Evolutionary conservation across 2,113 vertebrate species (phyloP).

Genomic region (Carollia perspicillata): DNA sequence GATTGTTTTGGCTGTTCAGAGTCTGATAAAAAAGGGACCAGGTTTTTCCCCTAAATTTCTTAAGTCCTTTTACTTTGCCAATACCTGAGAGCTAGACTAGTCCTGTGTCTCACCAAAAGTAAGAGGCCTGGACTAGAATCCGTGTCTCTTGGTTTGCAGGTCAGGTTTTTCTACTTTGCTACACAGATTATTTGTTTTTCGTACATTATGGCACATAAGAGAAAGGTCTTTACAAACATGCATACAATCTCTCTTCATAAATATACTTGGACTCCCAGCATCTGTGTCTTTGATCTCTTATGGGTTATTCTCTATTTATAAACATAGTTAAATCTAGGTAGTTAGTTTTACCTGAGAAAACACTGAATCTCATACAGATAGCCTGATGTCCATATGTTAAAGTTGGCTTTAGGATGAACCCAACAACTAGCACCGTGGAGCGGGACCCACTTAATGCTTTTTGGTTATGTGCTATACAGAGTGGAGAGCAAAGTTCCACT

Average conservation of each 20-base stretch:
- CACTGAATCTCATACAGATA: slow-evolving; percentile 79
- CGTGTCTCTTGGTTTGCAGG: neutral
- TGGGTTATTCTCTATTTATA: neutral
- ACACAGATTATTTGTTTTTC: neutral
- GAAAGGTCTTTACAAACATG: slow-evolving; percentile 3
- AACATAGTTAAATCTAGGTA: neutral
- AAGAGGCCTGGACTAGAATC: neutral
- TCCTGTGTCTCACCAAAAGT: neutral
- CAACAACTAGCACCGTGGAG: slow-evolving; percentile 84
- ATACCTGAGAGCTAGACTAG: neutral
- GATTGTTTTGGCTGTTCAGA: neutral
- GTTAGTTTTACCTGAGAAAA: slow-evolving; percentile 27
- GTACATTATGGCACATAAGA: neutral
- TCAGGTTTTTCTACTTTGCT: neutral
- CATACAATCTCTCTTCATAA: neutral
- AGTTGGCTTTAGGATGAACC: slow-evolving; percentile 89
- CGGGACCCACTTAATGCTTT: slow-evolving; percentile 82
- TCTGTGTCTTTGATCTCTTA: neutral
- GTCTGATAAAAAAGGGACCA: neutral
- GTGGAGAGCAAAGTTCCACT: neutral
- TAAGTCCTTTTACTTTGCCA: slow-evolving; percentile 1
- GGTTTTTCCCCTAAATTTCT: neutral
- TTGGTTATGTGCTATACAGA: neutral
- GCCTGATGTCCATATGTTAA: slow-evolving; percentile 90
- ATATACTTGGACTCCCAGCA: neutral